Evolutionary conservation across 2,888 invertebrate species (phyloP), one percentile per base, ranked within the genome.

Genomic region (Heteromurus nitidus): DNA sequence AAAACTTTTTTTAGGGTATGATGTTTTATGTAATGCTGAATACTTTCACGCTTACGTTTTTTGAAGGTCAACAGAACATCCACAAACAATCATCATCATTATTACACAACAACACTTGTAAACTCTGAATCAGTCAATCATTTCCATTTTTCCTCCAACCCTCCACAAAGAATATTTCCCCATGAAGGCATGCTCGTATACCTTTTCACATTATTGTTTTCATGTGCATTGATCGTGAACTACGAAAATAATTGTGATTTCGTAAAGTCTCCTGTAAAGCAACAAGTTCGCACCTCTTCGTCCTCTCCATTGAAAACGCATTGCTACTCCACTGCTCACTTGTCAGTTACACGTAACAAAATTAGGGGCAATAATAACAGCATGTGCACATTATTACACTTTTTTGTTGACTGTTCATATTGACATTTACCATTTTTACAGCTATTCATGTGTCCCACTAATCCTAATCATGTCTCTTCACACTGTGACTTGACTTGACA

Each of bases 261-360:
- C n/a, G 7, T 47, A 3, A 62, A 62, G 42, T 30, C 72, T 69
- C 55, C 36, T 55, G 62, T 13, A 31, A 67, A 65, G 50, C 75
- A 75, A 75, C 75, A 75, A 65, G 75, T 75, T 75, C 55, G 65
- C 67, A 75, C 75, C 75, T 75, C 42, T 30, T 5, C 60, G 44
- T 62, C 26, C 44, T 60, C 42, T 60, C n/a, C 28, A n/a, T n/a
- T n/a, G n/a, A n/a, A 62, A 74, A 74, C 36, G 31, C 64, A 44
- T 28, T 42, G 55, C 55, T 53, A 42, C 18, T 53, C 28, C 28
- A 42, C 28, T 62, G 60, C 42, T 47, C 47, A 47, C 47, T 47
- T n/a, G 13, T 36, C 36, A 26, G 72, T 60, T 53, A 74, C 47
- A 53, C 58, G 58, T 31, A 60, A 60, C 55, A 74, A 75, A 75